Evolutionary conservation across 2,113 vertebrate species (phyloP).

Genomic region (Cyprinodon brontotheroides): DNA sequence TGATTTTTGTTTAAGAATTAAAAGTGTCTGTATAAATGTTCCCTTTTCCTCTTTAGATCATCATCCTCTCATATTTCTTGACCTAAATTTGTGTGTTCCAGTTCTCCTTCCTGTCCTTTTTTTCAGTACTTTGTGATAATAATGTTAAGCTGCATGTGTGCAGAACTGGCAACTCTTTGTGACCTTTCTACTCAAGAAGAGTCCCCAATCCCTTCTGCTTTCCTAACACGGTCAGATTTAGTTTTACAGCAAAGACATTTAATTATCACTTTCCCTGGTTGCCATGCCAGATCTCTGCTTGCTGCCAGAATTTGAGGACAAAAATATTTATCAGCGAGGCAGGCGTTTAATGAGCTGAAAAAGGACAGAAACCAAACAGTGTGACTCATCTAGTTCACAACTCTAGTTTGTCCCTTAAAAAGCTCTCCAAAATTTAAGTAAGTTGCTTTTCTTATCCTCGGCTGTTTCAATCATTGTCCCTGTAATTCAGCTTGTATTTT

Average conservation of each 20-base stretch:
- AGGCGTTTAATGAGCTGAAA: conserved; percentile 8
- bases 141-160: conserved; percentile 1
- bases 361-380: background rate
- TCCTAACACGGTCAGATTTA: conserved; percentile 33
- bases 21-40: background rate
- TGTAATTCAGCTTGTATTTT: background rate
- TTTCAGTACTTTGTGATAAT: background rate
- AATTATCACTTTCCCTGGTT: conserved; percentile 44
- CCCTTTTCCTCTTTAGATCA: background rate
- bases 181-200: conserved; percentile 19
- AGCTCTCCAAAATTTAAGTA: background rate
- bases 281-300: conserved; percentile 18
- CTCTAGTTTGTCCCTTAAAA: background rate
- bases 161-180: conserved; percentile 19
- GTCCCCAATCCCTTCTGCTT: conserved; percentile 30
- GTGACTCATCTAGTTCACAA: conserved; percentile 23
- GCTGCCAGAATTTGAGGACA: conserved; percentile 13
- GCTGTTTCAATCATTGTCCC: background rate
- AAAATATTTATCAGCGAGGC: conserved; percentile 25
- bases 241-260: conserved; percentile 32
- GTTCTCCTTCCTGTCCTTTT: background rate
- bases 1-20: background rate
- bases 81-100: background rate
- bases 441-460: background rate
- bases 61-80: background rate